Percentiles rank a stretch among this genome's conserved stretches.
Conservation (phyloP, 2,113 vertebrate species). For the Cervus canadensis region DNA sequence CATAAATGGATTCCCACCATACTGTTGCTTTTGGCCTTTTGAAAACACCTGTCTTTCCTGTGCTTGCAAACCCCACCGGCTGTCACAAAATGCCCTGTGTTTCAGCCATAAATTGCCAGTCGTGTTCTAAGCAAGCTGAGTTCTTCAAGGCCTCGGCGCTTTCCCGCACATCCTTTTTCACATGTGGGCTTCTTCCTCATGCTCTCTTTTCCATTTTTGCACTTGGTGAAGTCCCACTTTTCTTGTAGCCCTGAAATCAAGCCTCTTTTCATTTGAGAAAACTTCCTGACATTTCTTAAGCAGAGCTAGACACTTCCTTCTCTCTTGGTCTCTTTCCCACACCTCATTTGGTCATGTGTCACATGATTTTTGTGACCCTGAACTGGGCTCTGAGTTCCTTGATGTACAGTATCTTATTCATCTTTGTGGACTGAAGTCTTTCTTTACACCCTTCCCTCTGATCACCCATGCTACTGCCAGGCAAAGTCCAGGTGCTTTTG, state of each 20-base stretch:
- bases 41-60: background rate
- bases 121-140: accelerated
- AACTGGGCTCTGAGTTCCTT: background rate
- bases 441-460: background rate
- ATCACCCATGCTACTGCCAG: accelerated
- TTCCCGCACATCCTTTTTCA: background rate
- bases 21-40: background rate
- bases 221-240: background rate
- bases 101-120: too few relatives aligned
- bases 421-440: background rate
- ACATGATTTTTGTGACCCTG: background rate
- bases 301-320: background rate
- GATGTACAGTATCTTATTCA: background rate
- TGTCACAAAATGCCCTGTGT: background rate
- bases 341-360: background rate
- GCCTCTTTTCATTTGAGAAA: background rate
- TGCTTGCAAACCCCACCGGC: background rate
- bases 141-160: background rate
- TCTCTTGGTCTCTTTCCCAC: background rate
- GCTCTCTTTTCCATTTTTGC: background rate
- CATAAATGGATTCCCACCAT: background rate
- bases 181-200: background rate
- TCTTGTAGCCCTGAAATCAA: background rate
- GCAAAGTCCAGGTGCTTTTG: background rate
- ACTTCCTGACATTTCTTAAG: background rate